Percentiles rank a stretch among this genome's conserved stretches.
These are phyloP conservation scores for Temnothorax rugatulus DNA, from an alignment of 2,888 invertebrate genomes.

Conservation along the genomic window DNA sequence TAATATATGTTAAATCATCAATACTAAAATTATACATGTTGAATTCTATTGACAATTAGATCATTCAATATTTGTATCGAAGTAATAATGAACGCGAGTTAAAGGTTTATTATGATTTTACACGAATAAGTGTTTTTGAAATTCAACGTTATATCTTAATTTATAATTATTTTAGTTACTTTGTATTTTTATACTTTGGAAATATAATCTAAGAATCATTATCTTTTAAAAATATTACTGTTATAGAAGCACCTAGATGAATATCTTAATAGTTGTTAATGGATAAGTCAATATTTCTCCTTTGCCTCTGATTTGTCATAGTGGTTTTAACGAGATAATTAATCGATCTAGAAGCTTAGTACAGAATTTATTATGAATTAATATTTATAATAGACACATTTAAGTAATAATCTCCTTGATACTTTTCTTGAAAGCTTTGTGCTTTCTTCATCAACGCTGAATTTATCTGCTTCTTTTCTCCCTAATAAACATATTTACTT, in stretches of 20 bases:
- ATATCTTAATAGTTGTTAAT: background rate
- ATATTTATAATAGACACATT: background rate
- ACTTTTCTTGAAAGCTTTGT: background rate
- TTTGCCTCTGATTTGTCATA: background rate
- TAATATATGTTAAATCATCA: background rate
- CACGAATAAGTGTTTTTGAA: background rate
- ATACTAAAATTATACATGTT: background rate
- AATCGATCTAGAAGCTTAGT: background rate
- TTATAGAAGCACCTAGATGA: background rate
- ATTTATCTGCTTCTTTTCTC: background rate
- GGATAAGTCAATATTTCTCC: background rate
- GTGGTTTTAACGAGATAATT: background rate
- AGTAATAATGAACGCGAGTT: background rate
- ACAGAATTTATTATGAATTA: background rate
- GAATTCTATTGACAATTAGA: background rate
- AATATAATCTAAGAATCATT: background rate
- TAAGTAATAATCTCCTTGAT: background rate
- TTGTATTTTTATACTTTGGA: background rate
- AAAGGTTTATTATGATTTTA: background rate
- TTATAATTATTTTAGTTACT: constrained; percentile 4
- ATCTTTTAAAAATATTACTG: background rate
- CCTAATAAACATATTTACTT: background rate
- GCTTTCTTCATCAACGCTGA: background rate
- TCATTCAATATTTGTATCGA: background rate
- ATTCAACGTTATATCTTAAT: background rate